Percentiles rank a stretch among this genome's conserved stretches.
Evolutionary conservation across 2,797 vertebrate genomes (phyloP).

Genomic region (Phataginus tricuspis): DNA sequence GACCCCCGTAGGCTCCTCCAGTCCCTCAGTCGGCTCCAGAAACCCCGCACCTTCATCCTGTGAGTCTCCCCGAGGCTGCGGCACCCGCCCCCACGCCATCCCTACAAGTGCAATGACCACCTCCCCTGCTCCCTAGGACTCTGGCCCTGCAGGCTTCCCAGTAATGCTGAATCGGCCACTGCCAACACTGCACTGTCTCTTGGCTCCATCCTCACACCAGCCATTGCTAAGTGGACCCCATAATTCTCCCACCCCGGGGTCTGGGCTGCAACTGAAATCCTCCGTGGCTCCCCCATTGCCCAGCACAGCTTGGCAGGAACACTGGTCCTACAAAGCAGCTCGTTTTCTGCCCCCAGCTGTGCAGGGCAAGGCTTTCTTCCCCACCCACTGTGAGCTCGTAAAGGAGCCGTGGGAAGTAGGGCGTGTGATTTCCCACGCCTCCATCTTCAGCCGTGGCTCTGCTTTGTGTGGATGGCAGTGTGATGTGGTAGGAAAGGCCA

Average conservation of each 20-base stretch:
- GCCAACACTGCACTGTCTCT: not conserved
- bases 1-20: conserved; percentile 96
- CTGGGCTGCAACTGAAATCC: not conserved
- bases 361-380: not conserved
- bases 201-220: not conserved
- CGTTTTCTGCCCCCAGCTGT: not conserved
- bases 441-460: not conserved
- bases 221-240: not conserved
- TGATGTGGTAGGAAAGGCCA: not conserved
- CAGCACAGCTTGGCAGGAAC: not conserved
- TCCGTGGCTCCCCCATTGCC: not conserved
- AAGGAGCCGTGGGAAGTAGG: not conserved
- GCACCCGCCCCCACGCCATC: not conserved
- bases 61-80: conserved; percentile 89
- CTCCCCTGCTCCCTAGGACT: not conserved
- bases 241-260: not conserved
- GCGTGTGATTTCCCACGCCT: not conserved
- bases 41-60: conserved; percentile 92
- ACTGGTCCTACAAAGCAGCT: not conserved
- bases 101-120: conserved; percentile 72
- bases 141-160: not conserved
- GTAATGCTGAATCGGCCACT: not conserved
- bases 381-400: not conserved
- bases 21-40: conserved; percentile 94
- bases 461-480: not conserved